These are phyloP conservation scores for Tauraco hartlaubi DNA, from an alignment of 2,797 vertebrate genomes.

Conservation along the genomic window DNA sequence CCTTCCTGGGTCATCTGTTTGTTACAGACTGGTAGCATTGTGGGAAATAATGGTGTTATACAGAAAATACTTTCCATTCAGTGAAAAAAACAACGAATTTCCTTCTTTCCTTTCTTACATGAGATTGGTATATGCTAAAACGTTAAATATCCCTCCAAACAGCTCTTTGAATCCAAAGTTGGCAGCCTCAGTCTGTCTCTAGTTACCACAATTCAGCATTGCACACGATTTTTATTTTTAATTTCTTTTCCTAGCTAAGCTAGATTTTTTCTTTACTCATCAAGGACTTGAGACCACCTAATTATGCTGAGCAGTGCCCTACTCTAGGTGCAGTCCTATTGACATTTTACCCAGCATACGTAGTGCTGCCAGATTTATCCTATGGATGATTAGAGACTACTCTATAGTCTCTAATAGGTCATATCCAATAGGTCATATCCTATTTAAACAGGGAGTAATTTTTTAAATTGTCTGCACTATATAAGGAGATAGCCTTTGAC, in stretches of 20 bases:
- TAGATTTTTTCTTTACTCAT: background rate
- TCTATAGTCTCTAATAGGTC: background rate
- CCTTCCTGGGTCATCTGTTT: background rate
- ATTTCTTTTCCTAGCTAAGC: background rate
- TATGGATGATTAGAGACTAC: background rate
- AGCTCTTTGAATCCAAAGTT: background rate
- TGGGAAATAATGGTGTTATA: background rate
- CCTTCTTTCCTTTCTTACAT: conserved; percentile 1
- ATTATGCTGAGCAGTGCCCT: background rate
- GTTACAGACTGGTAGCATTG: background rate
- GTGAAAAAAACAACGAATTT: background rate
- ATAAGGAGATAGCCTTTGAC: background rate
- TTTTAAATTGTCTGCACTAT: background rate
- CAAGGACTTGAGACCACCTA: background rate
- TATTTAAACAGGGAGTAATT: background rate
- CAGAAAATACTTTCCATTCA: background rate
- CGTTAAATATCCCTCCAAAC: background rate
- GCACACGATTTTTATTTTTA: background rate
- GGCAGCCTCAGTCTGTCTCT: background rate
- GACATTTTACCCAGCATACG: background rate
- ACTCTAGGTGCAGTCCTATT: background rate
- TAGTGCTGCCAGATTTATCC: background rate
- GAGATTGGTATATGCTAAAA: background rate
- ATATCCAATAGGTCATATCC: background rate
- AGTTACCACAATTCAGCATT: background rate